These are phyloP conservation scores for Nomada fabriciana DNA, from an alignment of 2,888 invertebrate genomes.

Conservation along the genomic window DNA sequence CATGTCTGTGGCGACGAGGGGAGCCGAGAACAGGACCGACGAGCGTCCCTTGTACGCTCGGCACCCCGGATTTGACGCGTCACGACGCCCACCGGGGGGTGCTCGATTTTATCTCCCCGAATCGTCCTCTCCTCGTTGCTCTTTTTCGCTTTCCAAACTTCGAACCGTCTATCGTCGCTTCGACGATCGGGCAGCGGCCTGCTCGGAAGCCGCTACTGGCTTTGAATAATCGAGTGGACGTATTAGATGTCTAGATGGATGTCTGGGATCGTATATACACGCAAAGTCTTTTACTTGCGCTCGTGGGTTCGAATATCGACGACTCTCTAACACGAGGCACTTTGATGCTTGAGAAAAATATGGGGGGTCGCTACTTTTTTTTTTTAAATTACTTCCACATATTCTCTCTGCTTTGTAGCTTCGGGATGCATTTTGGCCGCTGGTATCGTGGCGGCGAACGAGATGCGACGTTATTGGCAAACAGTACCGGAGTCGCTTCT, in stretches of 20 bases:
- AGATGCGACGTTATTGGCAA: no score
- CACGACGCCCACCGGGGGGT: constrained; percentile 51
- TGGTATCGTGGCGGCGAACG: no score
- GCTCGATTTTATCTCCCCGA: constrained; percentile 44
- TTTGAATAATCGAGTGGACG: neutral
- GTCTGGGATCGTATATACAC: neutral
- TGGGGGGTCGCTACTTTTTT: no score
- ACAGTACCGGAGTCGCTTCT: neutral
- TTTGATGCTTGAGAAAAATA: no score
- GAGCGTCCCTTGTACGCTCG: neutral
- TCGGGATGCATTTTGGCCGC: no score
- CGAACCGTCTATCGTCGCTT: constrained; percentile 19
- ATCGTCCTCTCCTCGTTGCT: neutral
- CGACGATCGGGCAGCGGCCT: neutral
- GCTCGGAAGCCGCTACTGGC: constrained; percentile 23
- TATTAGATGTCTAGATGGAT: no score
- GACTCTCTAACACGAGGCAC: no score
- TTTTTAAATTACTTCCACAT: no score
- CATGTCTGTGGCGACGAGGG: constrained; percentile 12
- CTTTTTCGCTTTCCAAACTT: neutral
- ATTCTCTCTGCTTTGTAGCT: no score
- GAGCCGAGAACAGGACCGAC: neutral
- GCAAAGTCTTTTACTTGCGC: neutral
- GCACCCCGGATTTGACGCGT: constrained; percentile 46
- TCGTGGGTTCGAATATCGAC: neutral